phyloP scores from a whole-genome alignment of 2,113 vertebrate genomes.

The Lampris megalopsis region DNA sequence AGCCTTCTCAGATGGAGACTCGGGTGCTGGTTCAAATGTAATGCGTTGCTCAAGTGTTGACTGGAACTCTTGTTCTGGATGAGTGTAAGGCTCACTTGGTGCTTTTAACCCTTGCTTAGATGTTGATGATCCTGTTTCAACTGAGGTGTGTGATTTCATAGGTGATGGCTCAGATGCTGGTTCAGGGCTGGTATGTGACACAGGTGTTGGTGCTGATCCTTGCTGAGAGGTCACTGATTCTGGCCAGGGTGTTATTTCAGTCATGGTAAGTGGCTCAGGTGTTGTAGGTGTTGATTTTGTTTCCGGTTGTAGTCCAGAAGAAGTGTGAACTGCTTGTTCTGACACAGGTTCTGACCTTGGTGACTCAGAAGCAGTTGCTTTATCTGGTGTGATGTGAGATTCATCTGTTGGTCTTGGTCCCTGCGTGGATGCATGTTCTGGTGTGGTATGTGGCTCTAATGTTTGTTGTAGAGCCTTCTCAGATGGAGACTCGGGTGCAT shows the following conservation, averaged over 20 bases:
- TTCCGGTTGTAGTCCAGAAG: background rate
- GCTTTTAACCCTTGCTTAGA: rapidly evolving
- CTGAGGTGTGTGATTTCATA: background rate
- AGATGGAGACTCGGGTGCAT: too few species aligned
- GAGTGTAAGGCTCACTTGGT: background rate
- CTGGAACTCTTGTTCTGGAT: too few species aligned
- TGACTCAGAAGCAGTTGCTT: background rate
- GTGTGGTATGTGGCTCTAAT: too few species aligned
- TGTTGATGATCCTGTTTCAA: background rate
- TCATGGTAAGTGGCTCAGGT: background rate
- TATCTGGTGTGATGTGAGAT: background rate
- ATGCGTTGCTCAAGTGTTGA: background rate
- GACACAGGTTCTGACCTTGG: background rate
- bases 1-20: background rate
- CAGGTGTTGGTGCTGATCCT: background rate
- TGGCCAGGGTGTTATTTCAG: background rate
- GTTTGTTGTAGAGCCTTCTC: background rate
- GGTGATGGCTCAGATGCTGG: background rate
- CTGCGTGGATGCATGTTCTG: background rate
- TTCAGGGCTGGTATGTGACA: background rate
- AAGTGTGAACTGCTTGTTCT: background rate
- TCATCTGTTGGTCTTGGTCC: too few species aligned
- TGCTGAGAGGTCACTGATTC: background rate
- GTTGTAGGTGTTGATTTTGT: background rate
- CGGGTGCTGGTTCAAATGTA: background rate